Evolutionary conservation across 2,888 invertebrate genomes (phyloP).

Genomic region (Agrotis ipsilon): DNA sequence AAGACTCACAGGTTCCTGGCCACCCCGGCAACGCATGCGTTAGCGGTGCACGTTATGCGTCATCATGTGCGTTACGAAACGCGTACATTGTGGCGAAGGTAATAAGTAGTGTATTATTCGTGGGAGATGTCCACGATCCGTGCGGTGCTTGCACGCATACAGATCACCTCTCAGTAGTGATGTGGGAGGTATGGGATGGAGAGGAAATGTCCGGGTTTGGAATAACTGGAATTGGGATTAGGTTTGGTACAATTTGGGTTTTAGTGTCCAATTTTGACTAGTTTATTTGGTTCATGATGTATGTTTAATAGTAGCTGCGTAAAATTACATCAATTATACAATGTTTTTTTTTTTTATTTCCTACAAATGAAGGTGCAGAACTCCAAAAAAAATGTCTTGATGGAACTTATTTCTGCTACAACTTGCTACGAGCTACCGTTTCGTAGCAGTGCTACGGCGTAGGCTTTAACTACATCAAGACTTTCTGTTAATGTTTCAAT

Average conservation of each 20-base stretch:
- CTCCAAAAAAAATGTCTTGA: not conserved
- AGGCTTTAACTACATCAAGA: conserved; percentile 2
- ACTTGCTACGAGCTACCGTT: conserved; percentile 21
- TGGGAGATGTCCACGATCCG: conserved; percentile 70
- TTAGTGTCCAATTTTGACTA: no score
- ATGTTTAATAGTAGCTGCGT: no score
- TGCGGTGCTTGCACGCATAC: conserved; percentile 71
- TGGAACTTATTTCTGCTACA: no score
- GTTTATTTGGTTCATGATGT: no score
- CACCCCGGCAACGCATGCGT: conserved; percentile 62
- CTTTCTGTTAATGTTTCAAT: not conserved
- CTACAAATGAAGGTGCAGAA: no score
- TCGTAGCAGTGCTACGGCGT: conserved; percentile 39
- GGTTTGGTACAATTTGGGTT: not conserved
- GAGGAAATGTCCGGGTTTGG: not conserved
- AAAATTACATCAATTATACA: no score
- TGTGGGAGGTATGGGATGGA: conserved; percentile 29
- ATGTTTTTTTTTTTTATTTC: not conserved
- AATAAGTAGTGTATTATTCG: conserved; percentile 72
- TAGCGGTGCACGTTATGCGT: conserved; percentile 67
- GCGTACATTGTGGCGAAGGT: conserved; percentile 66
- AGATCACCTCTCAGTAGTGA: conserved; percentile 65
- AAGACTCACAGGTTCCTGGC: conserved; percentile 48
- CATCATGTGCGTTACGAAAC: conserved; percentile 71
- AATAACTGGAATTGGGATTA: not conserved